Conservation (phyloP, 2,797 vertebrate species). For the Balearica regulorum region DNA sequence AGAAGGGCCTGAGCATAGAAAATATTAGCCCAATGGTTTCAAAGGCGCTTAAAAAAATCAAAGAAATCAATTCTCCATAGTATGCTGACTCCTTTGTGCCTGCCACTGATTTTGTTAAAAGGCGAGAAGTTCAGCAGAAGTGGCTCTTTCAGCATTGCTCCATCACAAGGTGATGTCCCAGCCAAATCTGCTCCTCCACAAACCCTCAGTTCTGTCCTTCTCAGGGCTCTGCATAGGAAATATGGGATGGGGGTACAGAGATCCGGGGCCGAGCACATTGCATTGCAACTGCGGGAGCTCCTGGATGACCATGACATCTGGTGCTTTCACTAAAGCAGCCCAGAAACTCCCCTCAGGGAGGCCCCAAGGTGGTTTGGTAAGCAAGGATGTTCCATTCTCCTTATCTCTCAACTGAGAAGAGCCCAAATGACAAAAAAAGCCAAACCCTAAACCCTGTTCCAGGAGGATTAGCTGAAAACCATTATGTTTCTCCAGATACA, state of each 20-base stretch:
- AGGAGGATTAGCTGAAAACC: background rate
- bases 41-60: background rate
- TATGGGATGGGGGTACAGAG: rapidly evolving
- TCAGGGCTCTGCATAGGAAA: background rate
- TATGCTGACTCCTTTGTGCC: background rate
- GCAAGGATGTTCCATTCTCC: background rate
- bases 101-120: background rate
- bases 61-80: background rate
- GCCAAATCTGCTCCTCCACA: background rate
- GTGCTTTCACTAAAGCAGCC: background rate
- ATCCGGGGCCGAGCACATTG: rapidly evolving
- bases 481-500: background rate
- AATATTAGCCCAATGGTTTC: background rate
- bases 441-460: background rate
- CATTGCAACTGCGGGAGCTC: background rate
- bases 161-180: background rate
- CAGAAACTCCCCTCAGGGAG: background rate
- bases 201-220: background rate
- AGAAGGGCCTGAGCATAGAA: background rate
- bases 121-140: background rate
- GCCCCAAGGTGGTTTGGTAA: background rate
- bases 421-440: background rate
- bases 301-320: background rate
- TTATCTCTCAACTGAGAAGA: background rate
- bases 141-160: background rate